phyloP scores from a whole-genome alignment of 2,113 vertebrate genomes.

The Hyaena hyaena region DNA sequence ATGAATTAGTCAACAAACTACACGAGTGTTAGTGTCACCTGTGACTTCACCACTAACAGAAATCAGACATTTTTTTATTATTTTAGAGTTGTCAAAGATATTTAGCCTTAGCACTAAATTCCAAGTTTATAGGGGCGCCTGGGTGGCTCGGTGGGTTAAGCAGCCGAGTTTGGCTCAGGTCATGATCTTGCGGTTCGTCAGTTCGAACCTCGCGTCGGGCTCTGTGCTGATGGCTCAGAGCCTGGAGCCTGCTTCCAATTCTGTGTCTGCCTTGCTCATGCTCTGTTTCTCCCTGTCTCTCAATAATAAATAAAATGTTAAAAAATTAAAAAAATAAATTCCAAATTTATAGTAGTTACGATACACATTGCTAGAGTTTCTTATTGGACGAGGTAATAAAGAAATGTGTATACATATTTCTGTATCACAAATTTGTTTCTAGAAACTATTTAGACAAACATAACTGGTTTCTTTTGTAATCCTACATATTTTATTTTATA shows the following conservation, averaged over 20 bases:
- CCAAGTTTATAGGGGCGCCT: not conserved
- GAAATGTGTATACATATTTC: too few relatives aligned
- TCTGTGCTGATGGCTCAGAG: too few relatives aligned
- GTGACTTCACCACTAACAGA: not conserved
- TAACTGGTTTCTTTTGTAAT: not conserved
- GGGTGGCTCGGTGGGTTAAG: too few relatives aligned
- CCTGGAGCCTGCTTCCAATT: too few relatives aligned
- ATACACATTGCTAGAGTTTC: not conserved
- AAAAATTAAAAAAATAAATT: not conserved
- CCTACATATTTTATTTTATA: not conserved
- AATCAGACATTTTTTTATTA: constrained; percentile 7
- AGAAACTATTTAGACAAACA: not conserved
- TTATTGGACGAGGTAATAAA: not conserved
- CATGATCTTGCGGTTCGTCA: too few relatives aligned
- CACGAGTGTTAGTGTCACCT: not conserved
- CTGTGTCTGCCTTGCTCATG: too few relatives aligned
- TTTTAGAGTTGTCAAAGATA: not conserved
- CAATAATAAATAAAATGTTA: too few relatives aligned
- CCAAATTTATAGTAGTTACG: not conserved
- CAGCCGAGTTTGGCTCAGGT: too few relatives aligned
- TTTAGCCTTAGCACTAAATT: not conserved
- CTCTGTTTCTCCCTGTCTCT: too few relatives aligned
- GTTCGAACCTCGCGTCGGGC: too few relatives aligned
- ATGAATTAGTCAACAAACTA: not conserved
- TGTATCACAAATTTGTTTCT: not conserved